A percentile compares a stretch with the other conserved stretches of the same genome.
Evolutionary conservation across 2,797 vertebrate genomes (phyloP).

Genomic region (Mastacembelus armatus): DNA sequence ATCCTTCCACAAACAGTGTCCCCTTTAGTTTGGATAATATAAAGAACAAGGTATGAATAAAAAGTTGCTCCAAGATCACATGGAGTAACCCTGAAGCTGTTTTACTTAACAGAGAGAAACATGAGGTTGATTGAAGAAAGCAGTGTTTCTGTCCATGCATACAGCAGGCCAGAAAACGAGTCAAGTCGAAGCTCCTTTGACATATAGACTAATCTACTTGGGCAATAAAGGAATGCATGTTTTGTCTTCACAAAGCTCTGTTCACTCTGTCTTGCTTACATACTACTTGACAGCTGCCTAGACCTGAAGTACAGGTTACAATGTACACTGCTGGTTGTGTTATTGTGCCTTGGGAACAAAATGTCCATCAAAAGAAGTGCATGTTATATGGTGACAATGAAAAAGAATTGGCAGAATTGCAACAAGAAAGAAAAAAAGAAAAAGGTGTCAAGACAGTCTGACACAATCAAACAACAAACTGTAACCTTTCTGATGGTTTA

Average conservation of each 20-base stretch:
- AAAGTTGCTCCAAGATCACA: background rate
- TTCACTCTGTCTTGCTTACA: slow-evolving; percentile 31
- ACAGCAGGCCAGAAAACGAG: slow-evolving; percentile 34
- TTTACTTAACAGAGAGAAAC: too few species aligned
- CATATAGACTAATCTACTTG: slow-evolving; percentile 11
- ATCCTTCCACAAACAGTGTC: background rate
- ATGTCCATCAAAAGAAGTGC: slow-evolving; percentile 34
- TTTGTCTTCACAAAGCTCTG: slow-evolving; percentile 46
- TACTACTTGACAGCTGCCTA: slow-evolving; percentile 45
- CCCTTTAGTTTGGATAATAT: background rate
- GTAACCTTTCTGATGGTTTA: slow-evolving; percentile 26
- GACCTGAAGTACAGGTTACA: slow-evolving; percentile 73
- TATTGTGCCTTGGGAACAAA: slow-evolving; percentile 20
- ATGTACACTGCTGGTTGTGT: slow-evolving; percentile 29
- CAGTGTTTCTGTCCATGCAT: background rate
- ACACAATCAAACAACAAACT: too few species aligned
- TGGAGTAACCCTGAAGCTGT: background rate
- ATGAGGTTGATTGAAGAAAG: slow-evolving; percentile 23
- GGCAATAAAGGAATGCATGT: slow-evolving; percentile 39
- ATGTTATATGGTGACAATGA: slow-evolving; percentile 11
- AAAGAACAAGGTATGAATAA: background rate
- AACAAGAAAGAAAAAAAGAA: background rate
- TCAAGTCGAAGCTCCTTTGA: slow-evolving; percentile 34
- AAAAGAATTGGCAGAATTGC: slow-evolving; percentile 3
- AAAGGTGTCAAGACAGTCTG: too few species aligned